Percentiles rank a stretch among this genome's conserved stretches.
Evolutionary conservation across 1,140 invertebrate genomes (phyloP).

Genomic region (Drosophila sulfurigaster): DNA sequence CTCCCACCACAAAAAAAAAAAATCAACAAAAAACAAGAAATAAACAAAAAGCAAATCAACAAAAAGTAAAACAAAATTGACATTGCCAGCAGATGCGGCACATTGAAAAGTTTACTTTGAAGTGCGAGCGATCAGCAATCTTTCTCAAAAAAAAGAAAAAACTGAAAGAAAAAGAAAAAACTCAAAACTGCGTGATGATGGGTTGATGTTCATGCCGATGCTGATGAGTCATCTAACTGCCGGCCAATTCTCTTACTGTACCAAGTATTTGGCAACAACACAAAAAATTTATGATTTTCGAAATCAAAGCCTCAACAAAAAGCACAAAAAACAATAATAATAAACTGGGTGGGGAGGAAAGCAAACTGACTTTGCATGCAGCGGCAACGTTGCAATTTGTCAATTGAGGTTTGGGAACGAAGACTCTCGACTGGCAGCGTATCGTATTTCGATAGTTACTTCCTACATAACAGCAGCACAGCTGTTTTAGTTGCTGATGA

Average conservation of each 20-base stretch:
- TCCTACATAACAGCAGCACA: not conserved
- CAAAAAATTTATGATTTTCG: constrained; percentile 14
- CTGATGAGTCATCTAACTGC: constrained; percentile 33
- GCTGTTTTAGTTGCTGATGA: not conserved
- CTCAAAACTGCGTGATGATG: constrained; percentile 37
- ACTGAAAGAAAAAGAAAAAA: not conserved
- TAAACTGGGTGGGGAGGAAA: not conserved
- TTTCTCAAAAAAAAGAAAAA: constrained; percentile 1
- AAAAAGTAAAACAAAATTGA: constrained; percentile 22
- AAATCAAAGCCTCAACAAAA: constrained; percentile 3
- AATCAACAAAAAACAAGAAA: not conserved
- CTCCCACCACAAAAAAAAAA: constrained; percentile 32
- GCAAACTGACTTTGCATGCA: not conserved
- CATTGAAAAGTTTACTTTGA: constrained; percentile 43
- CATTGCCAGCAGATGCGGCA: constrained; percentile 34
- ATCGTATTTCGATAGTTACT: not conserved
- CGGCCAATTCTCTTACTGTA: constrained; percentile 13
- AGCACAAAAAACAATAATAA: not conserved
- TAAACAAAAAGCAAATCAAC: constrained; percentile 4
- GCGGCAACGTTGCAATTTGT: constrained; percentile 9
- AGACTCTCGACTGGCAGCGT: not conserved
- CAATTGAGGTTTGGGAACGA: not conserved
- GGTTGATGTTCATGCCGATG: constrained; percentile 31
- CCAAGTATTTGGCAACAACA: constrained; percentile 45
- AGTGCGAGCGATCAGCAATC: constrained; percentile 50